Base-by-base conservation (phyloP, 1,140 invertebrate genomes). In the Trigoniulus corallinus region DNA sequence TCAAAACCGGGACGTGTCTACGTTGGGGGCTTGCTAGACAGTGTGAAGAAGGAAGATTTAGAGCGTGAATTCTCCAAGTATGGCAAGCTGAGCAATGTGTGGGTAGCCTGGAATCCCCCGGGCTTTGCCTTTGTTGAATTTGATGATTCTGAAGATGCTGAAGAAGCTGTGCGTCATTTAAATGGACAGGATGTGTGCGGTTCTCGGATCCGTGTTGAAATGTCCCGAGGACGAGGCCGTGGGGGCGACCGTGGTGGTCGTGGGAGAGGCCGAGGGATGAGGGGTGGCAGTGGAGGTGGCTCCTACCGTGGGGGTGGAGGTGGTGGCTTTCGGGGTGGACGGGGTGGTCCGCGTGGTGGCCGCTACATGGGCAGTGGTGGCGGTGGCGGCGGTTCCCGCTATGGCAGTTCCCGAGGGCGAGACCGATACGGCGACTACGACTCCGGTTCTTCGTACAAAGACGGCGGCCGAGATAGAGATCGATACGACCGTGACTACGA, bases 31-130 rank as follows among this genome's bases (percentile, higher is more conserved):
- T 74, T 87, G 53, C 78, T 76, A 58, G 82, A 85, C 60, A 77
- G 75, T 61, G 79, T 88, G 58, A 87, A 86, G 67, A 88, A 88
- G 63, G 85, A 88, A 68, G 84, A 89, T 65, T 66, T 89, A 34
- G 84, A 91, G 63, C 74, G 76, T 63, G 79, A 84, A 64, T 87
- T 86, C 64, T 61, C 65, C 48, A 69, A 71, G 47, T 77, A 67
- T 61, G 74, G 74, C 20, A 63, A 65, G 45, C 61, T 77, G 39
- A 68, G 63, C 22, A 75, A 69, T 60, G 72, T 78, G 26, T 77
- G 75, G 75, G 75, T 77, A 2, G 75, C 75, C 1, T 64, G 74
- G 54, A 76, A 76, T 58, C 70, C 69, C 15, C 70, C 69, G 22
- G 70, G 75, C 1, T 77, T 77, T 65, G 76, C 74, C 20, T 77